Conservation (phyloP, 1,140 invertebrate species). For the Bombus cullumanus region DNA sequence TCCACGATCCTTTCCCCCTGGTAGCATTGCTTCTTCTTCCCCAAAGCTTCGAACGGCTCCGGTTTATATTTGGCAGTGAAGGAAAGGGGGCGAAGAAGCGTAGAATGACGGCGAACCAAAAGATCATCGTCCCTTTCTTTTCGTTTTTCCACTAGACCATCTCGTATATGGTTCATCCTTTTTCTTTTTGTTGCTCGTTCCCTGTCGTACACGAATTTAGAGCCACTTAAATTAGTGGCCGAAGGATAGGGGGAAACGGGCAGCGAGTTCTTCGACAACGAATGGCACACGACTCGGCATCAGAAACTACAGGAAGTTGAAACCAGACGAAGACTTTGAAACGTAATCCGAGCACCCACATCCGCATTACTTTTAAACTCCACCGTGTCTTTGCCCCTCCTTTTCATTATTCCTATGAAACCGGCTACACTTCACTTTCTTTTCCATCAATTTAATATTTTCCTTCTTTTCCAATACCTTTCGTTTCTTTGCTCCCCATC, state of each 20-base stretch:
- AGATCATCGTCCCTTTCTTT: conserved; percentile 31
- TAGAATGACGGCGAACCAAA: not conserved
- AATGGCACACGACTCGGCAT: conserved; percentile 3
- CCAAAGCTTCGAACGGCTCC: conserved; percentile 15
- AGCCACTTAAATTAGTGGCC: conserved; percentile 68
- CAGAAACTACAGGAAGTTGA: conserved; percentile 30
- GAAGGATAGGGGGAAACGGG: conserved; percentile 1
- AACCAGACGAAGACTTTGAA: conserved; percentile 49
- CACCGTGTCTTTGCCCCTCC: not conserved
- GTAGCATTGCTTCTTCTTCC: conserved; percentile 10
- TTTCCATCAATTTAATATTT: not conserved
- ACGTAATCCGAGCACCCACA: conserved; percentile 63
- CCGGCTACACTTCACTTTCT: not conserved
- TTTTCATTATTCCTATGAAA: not conserved
- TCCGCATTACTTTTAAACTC: conserved; percentile 67
- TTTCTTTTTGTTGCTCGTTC: not conserved
- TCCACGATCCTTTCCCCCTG: conserved; percentile 35
- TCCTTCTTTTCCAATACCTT: not conserved
- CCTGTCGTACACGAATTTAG: conserved; percentile 60
- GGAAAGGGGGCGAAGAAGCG: conserved; percentile 7
- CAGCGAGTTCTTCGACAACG: conserved; percentile 12
- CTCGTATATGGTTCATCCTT: conserved; percentile 2
- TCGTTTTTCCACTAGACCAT: conserved; percentile 7
- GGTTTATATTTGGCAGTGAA: conserved; percentile 66
- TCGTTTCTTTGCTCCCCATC: not conserved